Evolutionary conservation across 1,140 invertebrate genomes (phyloP).

Genomic region (Aethina tumida): DNA sequence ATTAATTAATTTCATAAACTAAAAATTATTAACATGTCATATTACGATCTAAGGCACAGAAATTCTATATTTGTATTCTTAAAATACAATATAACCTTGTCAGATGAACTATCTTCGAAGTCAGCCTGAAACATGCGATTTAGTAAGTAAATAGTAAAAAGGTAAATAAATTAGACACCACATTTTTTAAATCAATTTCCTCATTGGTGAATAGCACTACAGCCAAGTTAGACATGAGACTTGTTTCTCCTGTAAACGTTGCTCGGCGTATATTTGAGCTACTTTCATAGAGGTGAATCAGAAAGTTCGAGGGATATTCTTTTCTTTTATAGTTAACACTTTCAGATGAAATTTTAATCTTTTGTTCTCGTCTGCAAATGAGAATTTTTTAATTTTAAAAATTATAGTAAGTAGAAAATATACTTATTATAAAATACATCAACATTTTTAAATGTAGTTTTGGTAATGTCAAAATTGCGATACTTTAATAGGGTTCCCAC

Average conservation of each 20-base stretch:
- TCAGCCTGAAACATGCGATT: constrained; percentile 13
- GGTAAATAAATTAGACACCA: constrained; percentile 12
- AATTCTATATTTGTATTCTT: constrained; percentile 27
- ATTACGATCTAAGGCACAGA: constrained; percentile 27
- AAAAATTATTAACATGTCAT: constrained; percentile 2
- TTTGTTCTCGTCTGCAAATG: constrained; percentile 30
- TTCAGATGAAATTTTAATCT: constrained; percentile 29
- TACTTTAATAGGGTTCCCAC: constrained; percentile 28
- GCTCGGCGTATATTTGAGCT: constrained; percentile 31
- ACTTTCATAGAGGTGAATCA: constrained; percentile 34
- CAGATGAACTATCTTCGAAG: constrained; percentile 9
- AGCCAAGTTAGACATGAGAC: constrained; percentile 27
- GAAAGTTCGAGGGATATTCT: constrained; percentile 25
- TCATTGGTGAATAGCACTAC: constrained; percentile 31
- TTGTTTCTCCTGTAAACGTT: constrained; percentile 31
- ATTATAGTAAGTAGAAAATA: constrained; percentile 7
- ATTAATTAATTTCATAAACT: constrained; percentile 4
- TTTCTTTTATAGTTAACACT: constrained; percentile 31
- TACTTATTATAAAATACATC: constrained; percentile 30
- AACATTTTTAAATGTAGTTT: constrained; percentile 27
- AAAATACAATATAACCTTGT: constrained; percentile 23
- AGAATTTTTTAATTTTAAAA: constrained; percentile 4
- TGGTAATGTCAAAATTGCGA: constrained; percentile 29
- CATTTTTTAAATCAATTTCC: constrained; percentile 20
- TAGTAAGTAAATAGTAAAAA: constrained; percentile 15